phyloP scores from a whole-genome alignment of 2,113 vertebrate genomes.

The Eurystomus gularis region DNA sequence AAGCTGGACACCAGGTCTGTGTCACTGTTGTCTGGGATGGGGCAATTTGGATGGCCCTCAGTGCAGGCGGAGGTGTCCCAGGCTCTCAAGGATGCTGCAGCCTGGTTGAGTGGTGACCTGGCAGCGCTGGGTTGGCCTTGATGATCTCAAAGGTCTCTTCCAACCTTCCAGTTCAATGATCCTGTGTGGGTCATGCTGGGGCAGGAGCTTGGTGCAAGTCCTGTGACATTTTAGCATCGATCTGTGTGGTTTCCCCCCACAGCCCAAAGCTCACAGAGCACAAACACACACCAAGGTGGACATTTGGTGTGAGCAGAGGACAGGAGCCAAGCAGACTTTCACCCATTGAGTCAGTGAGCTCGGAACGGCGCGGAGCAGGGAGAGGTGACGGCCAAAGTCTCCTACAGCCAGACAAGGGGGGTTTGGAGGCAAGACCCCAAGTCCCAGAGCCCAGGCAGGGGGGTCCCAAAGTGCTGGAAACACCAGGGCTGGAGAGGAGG shows the following conservation, averaged over 20 bases:
- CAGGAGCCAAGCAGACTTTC: not conserved
- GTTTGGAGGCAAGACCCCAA: not conserved
- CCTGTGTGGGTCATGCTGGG: not conserved
- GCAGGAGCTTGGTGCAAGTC: not conserved
- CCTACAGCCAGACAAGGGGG: not conserved
- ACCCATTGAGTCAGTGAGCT: too few relatives aligned
- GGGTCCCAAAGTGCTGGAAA: not conserved
- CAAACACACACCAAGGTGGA: accelerated
- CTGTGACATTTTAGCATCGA: not conserved
- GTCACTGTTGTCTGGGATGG: too few relatives aligned
- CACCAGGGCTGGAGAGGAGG: not conserved
- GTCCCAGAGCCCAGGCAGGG: not conserved
- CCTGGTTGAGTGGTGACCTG: too few relatives aligned
- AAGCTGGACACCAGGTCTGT: too few relatives aligned
- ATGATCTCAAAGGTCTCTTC: too few relatives aligned
- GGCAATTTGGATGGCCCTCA: too few relatives aligned
- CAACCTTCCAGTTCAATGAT: not conserved
- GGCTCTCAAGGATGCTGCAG: too few relatives aligned
- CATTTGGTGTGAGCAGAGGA: not conserved
- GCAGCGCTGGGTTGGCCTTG: too few relatives aligned
- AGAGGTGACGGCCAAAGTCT: too few relatives aligned
- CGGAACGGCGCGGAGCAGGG: not conserved
- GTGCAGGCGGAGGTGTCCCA: too few relatives aligned
- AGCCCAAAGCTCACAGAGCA: not conserved
- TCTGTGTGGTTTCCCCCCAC: not conserved